Evolutionary conservation across 2,888 invertebrate genomes (phyloP), one percentile per base, ranked within the genome.

Genomic region (Nomada flava): DNA sequence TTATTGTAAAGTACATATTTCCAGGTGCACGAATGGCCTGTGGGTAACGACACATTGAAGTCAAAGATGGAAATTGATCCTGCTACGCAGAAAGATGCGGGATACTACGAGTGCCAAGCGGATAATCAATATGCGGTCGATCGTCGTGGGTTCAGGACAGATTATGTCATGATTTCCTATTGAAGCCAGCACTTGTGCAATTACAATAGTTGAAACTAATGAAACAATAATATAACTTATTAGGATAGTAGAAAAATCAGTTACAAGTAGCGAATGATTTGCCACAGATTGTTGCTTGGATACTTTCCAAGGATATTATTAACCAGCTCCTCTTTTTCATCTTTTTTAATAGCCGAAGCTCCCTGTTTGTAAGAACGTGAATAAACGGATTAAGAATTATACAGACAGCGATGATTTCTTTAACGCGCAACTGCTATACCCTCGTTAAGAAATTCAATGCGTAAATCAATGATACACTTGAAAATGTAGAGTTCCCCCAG

Each of bases 21-120:
- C 0, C 36, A 93, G 96, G 95, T 96, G 4, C 96, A 96, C 89
- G 96, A 96, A 92, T 96, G 96, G 96, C 94, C 95, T 1, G 94
- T 95, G 52, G 96, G 95, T 5, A 95, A 95, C 85, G 95, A 95
- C 87, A 95, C 95, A 50, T 95, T 96, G 86, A 96, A 96, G 90
- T 96, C 96, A 63, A 96, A 96, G 93, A 96, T 96, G 96, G 96
- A 96, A 94, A 96, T 96, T 60, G 96, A 96, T 92, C 96, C 96
- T 18, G 96, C 96, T 0, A 96, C 96, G 9, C 96, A 96, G 92
- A 96, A 96, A 93, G 96, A 96, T 92, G 96, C 96, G 2, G 96
- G 96, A 15, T 96, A 95, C 89, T 96, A 96, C 92, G 96, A 96
- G 91, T 96, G 96, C 88, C 96, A 96, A 90, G 96, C 96, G 0